phyloP scores from a whole-genome alignment of 2,888 invertebrate genomes.

The Philhelius pedissequus region DNA sequence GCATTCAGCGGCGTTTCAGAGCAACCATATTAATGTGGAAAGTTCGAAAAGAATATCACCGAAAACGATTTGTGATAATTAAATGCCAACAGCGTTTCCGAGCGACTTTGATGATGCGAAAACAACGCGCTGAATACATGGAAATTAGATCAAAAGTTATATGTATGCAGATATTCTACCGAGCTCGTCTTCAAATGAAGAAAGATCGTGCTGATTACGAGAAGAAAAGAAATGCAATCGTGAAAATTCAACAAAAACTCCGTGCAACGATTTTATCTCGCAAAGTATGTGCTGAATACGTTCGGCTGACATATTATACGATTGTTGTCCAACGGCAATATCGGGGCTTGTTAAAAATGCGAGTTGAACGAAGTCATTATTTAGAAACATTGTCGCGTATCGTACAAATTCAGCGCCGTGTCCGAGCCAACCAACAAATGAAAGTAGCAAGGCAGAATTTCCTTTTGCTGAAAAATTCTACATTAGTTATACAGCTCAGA shows the following conservation, averaged over 20 bases:
- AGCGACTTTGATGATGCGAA: conserved; percentile 72
- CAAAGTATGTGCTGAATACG: conserved; percentile 72
- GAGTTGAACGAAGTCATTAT: conserved; percentile 70
- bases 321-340: conserved; percentile 73
- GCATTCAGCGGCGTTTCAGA: conserved; percentile 76
- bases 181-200: conserved; percentile 72
- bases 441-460: conserved; percentile 68
- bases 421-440: conserved; percentile 73
- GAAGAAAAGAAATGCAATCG: conserved; percentile 71
- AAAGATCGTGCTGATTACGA: conserved; percentile 69
- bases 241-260: conserved; percentile 74
- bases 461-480: conserved; percentile 73
- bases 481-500: conserved; percentile 73
- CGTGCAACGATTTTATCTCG: conserved; percentile 74
- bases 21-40: conserved; percentile 70
- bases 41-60: conserved; percentile 70
- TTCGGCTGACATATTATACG: conserved; percentile 70
- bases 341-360: conserved; percentile 73
- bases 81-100: conserved; percentile 72
- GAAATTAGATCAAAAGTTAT: conserved; percentile 50
- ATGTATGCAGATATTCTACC: conserved; percentile 71
- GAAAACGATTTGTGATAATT: conserved; percentile 59
- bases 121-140: conserved; percentile 68
- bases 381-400: conserved; percentile 66
- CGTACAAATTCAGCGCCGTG: conserved; percentile 75